phyloP scores from a whole-genome alignment of 2,797 vertebrate genomes.

The Amazona ochrocephala region DNA sequence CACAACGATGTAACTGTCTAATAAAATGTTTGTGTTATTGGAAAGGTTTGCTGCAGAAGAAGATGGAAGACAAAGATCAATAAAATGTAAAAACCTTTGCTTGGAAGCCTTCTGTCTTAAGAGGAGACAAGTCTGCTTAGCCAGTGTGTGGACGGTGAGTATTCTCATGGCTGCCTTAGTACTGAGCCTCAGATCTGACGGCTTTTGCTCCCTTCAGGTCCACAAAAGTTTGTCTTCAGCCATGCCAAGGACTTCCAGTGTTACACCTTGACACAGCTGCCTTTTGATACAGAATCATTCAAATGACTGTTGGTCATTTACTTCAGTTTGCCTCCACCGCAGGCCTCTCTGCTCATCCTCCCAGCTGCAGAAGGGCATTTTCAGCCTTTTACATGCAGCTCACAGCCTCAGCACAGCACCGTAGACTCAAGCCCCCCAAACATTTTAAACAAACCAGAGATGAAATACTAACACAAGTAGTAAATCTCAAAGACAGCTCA shows the following conservation, averaged over 20 bases:
- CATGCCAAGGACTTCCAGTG: neutral
- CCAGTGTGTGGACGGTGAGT: accelerated
- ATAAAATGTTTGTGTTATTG: slow-evolving; percentile 40
- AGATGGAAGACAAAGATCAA: slow-evolving; percentile 58
- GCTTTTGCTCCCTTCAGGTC: neutral
- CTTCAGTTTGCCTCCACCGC: neutral
- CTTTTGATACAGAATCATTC: neutral
- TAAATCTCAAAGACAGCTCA: slow-evolving; percentile 67
- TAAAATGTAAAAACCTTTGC: slow-evolving; percentile 51
- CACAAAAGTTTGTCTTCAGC: neutral
- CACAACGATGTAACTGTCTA: neutral
- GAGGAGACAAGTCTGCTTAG: neutral
- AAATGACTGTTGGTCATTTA: neutral
- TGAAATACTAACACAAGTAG: slow-evolving; percentile 60
- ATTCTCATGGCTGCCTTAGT: neutral
- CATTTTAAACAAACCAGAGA: slow-evolving; percentile 64
- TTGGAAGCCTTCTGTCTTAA: slow-evolving; percentile 27
- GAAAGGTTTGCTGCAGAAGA: slow-evolving; percentile 49
- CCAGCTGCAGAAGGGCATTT: neutral
- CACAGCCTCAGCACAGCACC: neutral
- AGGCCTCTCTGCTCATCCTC: neutral
- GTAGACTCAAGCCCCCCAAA: slow-evolving; percentile 12
- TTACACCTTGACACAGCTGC: neutral
- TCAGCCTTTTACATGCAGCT: slow-evolving; percentile 33
- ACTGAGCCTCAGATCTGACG: neutral